phyloP scores from a whole-genome alignment of 2,888 invertebrate genomes.

The Drosophila rubida region DNA sequence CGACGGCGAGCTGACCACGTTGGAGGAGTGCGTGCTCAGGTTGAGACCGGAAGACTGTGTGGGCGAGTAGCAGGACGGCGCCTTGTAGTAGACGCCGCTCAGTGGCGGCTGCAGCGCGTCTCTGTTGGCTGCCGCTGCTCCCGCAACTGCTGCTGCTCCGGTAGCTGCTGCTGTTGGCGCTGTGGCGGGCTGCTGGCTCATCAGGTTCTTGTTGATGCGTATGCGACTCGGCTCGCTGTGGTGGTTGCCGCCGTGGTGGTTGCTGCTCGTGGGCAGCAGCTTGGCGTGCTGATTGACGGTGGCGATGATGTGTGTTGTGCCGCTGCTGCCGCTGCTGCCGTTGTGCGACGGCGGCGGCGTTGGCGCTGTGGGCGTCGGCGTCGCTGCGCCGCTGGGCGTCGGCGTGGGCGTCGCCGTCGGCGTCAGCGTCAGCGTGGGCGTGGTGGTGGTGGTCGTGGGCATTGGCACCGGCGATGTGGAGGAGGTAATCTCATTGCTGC shows the following conservation, averaged over 20 bases:
- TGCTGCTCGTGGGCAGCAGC: constrained; percentile 75
- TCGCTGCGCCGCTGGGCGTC: constrained; percentile 20
- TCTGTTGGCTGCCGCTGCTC: constrained; percentile 33
- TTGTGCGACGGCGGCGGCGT: constrained; percentile 39
- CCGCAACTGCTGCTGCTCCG: constrained; percentile 54
- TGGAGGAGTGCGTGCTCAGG: constrained; percentile 81
- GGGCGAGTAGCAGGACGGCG: constrained; percentile 73
- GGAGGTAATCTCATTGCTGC: constrained; percentile 88
- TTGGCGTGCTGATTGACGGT: constrained; percentile 84
- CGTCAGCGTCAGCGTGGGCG: constrained; percentile 34
- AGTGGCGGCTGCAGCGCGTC: constrained; percentile 41
- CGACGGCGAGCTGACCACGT: constrained; percentile 79
- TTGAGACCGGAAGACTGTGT: constrained; percentile 81
- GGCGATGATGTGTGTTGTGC: constrained; percentile 80
- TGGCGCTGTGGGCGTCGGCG: constrained; percentile 21
- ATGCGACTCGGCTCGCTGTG: constrained; percentile 83
- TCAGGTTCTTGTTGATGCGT: constrained; percentile 84
- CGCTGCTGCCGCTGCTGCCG: no score
- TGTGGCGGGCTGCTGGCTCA: constrained; percentile 68
- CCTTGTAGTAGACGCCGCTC: constrained; percentile 57
- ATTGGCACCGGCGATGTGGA: constrained; percentile 87
- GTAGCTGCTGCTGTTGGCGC: constrained; percentile 63
- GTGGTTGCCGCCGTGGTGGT: constrained; percentile 49
- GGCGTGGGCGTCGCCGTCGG: constrained; percentile 13
- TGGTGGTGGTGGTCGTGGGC: constrained; percentile 39